Evolutionary conservation across 2,797 vertebrate genomes (phyloP), one percentile per base, ranked within the genome.

Genomic region (Echeneis naucrates): DNA sequence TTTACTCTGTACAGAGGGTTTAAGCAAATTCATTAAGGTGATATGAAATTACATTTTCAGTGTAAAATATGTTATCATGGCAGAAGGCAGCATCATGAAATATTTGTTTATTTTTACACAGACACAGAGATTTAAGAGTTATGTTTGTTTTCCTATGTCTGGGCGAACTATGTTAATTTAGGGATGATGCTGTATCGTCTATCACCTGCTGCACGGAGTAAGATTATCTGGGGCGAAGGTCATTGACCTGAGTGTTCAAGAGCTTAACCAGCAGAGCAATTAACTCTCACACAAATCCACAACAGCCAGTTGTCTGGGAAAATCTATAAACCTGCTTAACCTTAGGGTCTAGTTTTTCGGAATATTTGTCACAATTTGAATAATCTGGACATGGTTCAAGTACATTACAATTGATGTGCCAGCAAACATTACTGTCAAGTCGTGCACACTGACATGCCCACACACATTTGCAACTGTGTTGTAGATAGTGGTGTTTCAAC

Each of bases 221-320:
- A 80, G 81, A 90, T 89, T 85, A 88, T 88, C 78, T 78, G 50
- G 7, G 44, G 67, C 40, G 70, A 37, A 82, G 81, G 77, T 85
- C 81, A 75, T 4, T 87, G 85, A 90, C 80, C 86, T 65, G 2
- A 60, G 55, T 38, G 58, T 45, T 80, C 21, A 5, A 58, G 66
- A 67, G 59, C 66, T 90, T 84, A 85, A 84, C 77, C 84, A 72
- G 47, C 57, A 66, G 64, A 82, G 85, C 55, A 89, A 89, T 89
- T 88, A 89, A 89, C 84, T 87, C 65, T 5, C n/a, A 5, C 24
- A 61, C 75, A 88, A 82, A 85, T 85, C 87, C 60, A 5, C 78
- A 73, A 45, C 58, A 67, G 68, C 42, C 54, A 78, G 68, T 68
- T 62, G 51, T 72, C 62, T 7, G 10, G 13, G 35, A 44, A 81